Evolutionary conservation across 2,113 vertebrate genomes (phyloP).

Genomic region (Brachyistius frenatus): DNA sequence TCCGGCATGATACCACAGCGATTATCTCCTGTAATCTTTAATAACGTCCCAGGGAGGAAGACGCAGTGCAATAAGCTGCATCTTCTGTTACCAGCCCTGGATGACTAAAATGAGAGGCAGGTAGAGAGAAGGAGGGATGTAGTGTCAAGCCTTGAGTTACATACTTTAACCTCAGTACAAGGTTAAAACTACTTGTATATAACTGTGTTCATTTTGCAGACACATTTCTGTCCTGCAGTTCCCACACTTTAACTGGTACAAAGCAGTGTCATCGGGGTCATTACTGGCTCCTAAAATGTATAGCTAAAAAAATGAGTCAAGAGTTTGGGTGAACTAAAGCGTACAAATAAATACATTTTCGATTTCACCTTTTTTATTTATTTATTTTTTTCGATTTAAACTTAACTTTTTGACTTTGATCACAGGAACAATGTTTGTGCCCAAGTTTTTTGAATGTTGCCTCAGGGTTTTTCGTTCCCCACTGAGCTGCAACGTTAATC

Average conservation of each 20-base stretch:
- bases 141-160: neutral
- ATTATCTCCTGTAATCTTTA: slow-evolving; percentile 81
- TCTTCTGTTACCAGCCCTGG: slow-evolving; percentile 36
- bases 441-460: slow-evolving; percentile 39
- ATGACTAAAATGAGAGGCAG: slow-evolving; percentile 6
- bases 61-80: slow-evolving; percentile 66
- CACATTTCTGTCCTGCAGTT: neutral
- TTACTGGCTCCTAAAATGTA: slow-evolving; percentile 3
- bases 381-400: neutral
- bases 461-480: slow-evolving; percentile 48
- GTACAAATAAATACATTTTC: neutral
- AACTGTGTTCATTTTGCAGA: neutral
- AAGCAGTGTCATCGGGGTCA: slow-evolving; percentile 2
- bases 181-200: slow-evolving; percentile 18
- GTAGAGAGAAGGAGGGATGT: neutral
- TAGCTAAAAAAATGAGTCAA: neutral
- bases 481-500: slow-evolving; percentile 57
- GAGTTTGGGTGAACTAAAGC: neutral
- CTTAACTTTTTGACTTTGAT: slow-evolving; percentile 57
- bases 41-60: slow-evolving; percentile 69
- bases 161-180: slow-evolving; percentile 28
- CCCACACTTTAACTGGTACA: neutral
- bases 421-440: slow-evolving; percentile 14
- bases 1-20: slow-evolving; percentile 50
- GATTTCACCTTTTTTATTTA: neutral